Conservation (phyloP, 1,140 invertebrate species). For the Danaus melanippus region DNA sequence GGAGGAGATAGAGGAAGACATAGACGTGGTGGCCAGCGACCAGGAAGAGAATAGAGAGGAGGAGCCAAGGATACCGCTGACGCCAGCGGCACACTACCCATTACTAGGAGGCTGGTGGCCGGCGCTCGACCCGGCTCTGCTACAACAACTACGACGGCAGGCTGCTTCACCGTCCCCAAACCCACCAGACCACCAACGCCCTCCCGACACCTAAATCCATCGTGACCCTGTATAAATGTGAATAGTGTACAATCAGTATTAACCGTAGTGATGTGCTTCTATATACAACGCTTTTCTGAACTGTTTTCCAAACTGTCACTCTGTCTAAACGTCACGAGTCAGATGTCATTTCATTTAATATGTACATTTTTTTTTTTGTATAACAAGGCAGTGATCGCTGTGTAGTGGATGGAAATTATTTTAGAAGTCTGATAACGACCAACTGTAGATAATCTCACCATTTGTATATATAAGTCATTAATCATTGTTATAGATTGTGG, state of each 20-base stretch:
- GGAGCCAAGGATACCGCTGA: slow-evolving; percentile 31
- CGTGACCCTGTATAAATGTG: slow-evolving; percentile 42
- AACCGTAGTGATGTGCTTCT: slow-evolving; percentile 1
- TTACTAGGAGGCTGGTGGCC: slow-evolving; percentile 64
- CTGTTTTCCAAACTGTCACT: too few relatives aligned
- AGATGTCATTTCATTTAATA: too few relatives aligned
- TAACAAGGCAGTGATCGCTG: too few relatives aligned
- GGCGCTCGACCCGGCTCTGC: slow-evolving; percentile 58
- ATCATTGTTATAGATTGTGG: slow-evolving; percentile 48
- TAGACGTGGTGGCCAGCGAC: slow-evolving; percentile 78
- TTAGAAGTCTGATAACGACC: slow-evolving; percentile 31
- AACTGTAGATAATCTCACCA: slow-evolving; percentile 22
- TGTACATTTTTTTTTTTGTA: too few relatives aligned
- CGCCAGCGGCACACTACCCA: slow-evolving; percentile 58
- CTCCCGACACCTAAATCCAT: slow-evolving; percentile 51
- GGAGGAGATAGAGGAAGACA: slow-evolving; percentile 77
- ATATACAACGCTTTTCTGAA: too few relatives aligned
- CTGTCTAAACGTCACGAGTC: too few relatives aligned
- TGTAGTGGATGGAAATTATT: slow-evolving; percentile 6
- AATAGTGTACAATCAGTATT: slow-evolving; percentile 37
- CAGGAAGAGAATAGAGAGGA: slow-evolving; percentile 64
- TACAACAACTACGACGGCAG: slow-evolving; percentile 56
- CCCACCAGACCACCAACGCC: slow-evolving; percentile 45
- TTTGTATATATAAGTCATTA: slow-evolving; percentile 51
- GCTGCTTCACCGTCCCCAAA: slow-evolving; percentile 37